Evolutionary conservation across 92 coral and sea anemone species (phyloP), one percentile per base, ranked within the genome.

Genomic region (Diadumene lineata): DNA sequence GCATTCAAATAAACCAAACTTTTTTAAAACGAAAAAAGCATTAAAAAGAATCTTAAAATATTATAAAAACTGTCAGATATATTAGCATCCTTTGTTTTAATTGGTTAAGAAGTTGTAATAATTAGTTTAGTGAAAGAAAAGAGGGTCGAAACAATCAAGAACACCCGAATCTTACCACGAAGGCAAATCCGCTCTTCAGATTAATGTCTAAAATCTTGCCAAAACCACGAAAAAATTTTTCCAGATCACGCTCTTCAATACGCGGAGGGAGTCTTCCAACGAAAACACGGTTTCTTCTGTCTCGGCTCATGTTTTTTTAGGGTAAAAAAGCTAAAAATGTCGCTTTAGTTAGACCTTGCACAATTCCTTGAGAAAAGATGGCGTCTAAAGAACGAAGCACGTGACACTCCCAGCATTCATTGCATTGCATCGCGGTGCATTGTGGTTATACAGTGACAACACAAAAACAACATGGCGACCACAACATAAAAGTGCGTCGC

Each of bases 151-250:
- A 13, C 13, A 4, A 4, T 22, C 19, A 26, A 2, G 24, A 30
- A 56, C 13, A 18, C 17, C 18, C 28, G 21, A 31, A 33, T 64
- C 97, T 87, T 72, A 94, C 98, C 88, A 94, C 96, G 75, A 94
- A 94, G 27, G 94, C 98, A 73, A 94, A 94, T 34, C 97, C 97
- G 55, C 75, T 85, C 87, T 94, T 94, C 64, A 94, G 81, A 56
- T 94, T 94, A 57, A 94, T 92, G 77, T 94, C 98, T 16, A 88
- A 84, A 65, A 94, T 94, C 65, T 92, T 82, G 29, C 97, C 97
- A 79, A 91, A 91, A 46, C 97, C 97, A 50, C 91, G 90, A 75
- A 91, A 94, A 76, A 94, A 91, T 56, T 82, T 79, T 66, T 91
- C 98, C 33, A 91, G 73, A 68, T 91, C 97, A 76, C 83, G 89